Conservation (phyloP, 2,888 invertebrate species). For the Baronia brevicornis region DNA sequence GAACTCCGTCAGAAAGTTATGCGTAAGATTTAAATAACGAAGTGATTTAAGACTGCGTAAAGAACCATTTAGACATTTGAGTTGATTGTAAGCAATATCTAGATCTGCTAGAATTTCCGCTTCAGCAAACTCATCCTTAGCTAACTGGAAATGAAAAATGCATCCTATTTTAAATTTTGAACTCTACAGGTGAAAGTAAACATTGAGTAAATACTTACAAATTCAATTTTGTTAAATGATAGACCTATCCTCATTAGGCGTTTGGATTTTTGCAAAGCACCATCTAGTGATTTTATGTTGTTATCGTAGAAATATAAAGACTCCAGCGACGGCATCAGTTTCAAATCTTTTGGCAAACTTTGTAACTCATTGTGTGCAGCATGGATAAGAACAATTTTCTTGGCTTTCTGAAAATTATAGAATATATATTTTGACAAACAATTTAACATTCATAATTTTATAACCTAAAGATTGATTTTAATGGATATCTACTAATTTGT, state of each 20-base stretch:
- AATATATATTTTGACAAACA: constrained; percentile 1
- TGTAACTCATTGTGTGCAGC: constrained; percentile 84
- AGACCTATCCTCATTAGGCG: constrained; percentile 80
- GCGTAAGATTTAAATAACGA: constrained; percentile 82
- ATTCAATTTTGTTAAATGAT: constrained; percentile 83
- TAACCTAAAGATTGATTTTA: too few relatives aligned
- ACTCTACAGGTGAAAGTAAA: too few relatives aligned
- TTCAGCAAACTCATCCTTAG: constrained; percentile 85
- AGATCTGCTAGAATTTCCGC: constrained; percentile 81
- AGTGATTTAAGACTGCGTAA: constrained; percentile 80
- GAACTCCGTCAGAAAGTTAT: constrained; percentile 84
- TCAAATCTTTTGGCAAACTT: constrained; percentile 82
- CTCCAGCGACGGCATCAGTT: constrained; percentile 80
- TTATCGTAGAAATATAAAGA: constrained; percentile 84
- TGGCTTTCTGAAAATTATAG: constrained; percentile 61
- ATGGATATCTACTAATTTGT: too few relatives aligned
- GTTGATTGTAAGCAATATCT: constrained; percentile 82
- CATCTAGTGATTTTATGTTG: constrained; percentile 80
- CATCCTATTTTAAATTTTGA: not conserved
- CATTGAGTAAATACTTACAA: constrained; percentile 62
- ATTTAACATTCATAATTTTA: too few relatives aligned
- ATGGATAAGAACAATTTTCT: constrained; percentile 81
- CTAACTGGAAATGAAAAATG: constrained; percentile 62
- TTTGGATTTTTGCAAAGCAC: constrained; percentile 81
- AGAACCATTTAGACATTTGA: constrained; percentile 83